A percentile compares a stretch with the other conserved stretches of the same genome.
These are phyloP conservation scores for Ispidina lecontei DNA, from an alignment of 2,797 vertebrate species.

Conservation along the genomic window DNA sequence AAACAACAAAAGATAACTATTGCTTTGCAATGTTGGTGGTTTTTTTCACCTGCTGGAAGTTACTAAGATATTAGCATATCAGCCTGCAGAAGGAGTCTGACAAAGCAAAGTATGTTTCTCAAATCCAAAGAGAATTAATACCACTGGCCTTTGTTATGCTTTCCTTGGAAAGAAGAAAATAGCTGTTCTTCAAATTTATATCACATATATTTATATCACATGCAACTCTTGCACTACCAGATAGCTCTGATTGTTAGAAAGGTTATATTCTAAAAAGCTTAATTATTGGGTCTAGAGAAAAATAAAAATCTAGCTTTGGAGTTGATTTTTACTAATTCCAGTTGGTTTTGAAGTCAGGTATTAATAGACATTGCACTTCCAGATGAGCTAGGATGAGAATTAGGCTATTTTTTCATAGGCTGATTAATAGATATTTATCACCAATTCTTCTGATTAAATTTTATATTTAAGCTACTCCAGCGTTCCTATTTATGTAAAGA, in stretches of 20 bases:
- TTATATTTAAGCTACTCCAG: slow-evolving; percentile 10
- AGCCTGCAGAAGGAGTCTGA: neutral
- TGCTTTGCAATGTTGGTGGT: neutral
- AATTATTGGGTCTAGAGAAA: neutral
- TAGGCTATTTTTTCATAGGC: neutral
- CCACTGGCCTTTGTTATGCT: too few species aligned
- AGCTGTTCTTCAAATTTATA: neutral
- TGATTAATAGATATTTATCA: slow-evolving; percentile 24
- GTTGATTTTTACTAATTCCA: neutral
- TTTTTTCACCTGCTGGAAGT: neutral
- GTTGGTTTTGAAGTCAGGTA: neutral
- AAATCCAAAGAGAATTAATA: neutral
- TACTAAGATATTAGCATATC: neutral
- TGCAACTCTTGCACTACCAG: neutral
- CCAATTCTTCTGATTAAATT: slow-evolving; percentile 4
- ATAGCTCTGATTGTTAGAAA: neutral
- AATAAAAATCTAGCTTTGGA: neutral
- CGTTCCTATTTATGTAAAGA: slow-evolving; percentile 38
- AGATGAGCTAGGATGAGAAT: neutral
- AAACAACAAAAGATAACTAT: neutral
- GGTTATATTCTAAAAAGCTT: neutral
- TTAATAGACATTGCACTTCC: neutral
- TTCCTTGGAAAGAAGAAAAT: neutral
- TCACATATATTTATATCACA: neutral
- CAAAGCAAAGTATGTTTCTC: neutral